phyloP scores from a whole-genome alignment of 1,140 invertebrate genomes.

The Drosophila pandora region DNA sequence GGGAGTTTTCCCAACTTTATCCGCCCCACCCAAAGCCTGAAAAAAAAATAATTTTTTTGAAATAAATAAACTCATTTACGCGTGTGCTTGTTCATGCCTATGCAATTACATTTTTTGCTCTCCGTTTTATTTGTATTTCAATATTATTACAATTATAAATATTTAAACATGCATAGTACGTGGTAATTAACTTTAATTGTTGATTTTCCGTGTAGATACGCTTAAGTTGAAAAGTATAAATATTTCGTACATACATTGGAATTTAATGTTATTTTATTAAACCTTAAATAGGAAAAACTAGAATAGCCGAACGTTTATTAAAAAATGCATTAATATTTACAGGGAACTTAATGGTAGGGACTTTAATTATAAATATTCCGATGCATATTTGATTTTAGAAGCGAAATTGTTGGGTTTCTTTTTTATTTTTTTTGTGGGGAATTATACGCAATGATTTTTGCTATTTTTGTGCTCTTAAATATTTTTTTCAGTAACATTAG shows the following conservation, averaged over 20 bases:
- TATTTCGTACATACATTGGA: constrained; percentile 48
- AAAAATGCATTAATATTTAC: constrained; percentile 67
- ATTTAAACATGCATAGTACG: constrained; percentile 76
- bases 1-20: no score
- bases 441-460: not conserved
- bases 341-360: constrained; percentile 53
- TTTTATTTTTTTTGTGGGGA: constrained; percentile 23
- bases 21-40: no score
- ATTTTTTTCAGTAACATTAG: constrained; percentile 25
- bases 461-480: constrained; percentile 22
- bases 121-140: constrained; percentile 45
- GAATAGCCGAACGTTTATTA: constrained; percentile 42
- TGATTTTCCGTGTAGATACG: constrained; percentile 44
- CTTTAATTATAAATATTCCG: constrained; percentile 43
- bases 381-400: constrained; percentile 55
- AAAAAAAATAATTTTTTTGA: constrained; percentile 19
- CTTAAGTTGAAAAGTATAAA: constrained; percentile 74
- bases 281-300: constrained; percentile 46
- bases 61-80: constrained; percentile 65
- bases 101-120: constrained; percentile 46
- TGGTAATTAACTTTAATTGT: constrained; percentile 70
- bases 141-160: constrained; percentile 76
- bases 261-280: constrained; percentile 39
- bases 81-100: constrained; percentile 33
- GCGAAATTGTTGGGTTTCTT: constrained; percentile 36